Conservation (phyloP, 2,797 vertebrate genomes). For the Ciconia nigra region DNA sequence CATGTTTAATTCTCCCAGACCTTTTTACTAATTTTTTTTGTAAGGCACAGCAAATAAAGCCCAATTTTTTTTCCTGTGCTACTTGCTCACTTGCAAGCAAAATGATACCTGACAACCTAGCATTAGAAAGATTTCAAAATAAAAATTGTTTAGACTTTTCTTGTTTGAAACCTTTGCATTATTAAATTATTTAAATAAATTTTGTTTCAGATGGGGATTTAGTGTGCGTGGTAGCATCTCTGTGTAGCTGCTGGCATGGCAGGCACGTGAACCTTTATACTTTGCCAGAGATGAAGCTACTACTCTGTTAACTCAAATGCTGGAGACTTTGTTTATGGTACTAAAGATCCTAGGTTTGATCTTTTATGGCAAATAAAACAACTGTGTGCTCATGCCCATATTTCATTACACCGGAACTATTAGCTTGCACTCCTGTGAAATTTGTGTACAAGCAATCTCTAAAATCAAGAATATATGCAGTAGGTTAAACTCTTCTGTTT, state of each 20-base stretch:
- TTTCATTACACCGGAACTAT: not conserved
- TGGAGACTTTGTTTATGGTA: not conserved
- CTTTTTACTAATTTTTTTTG: not conserved
- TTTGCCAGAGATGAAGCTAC: not conserved
- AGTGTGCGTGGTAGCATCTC: not conserved
- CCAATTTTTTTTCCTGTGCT: not conserved
- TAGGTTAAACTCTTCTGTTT: not conserved
- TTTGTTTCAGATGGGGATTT: not conserved
- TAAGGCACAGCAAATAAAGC: not conserved
- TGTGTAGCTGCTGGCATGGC: not conserved
- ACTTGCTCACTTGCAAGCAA: not conserved
- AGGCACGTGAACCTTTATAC: not conserved
- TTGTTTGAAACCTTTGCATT: not conserved
- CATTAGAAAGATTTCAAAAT: not conserved
- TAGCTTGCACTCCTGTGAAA: not conserved
- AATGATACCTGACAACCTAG: not conserved
- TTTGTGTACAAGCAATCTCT: not conserved
- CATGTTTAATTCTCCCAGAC: not conserved
- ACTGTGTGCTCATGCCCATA: not conserved
- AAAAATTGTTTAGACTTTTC: not conserved
- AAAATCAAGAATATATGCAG: not conserved
- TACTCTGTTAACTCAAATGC: not conserved
- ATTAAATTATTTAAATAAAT: not conserved
- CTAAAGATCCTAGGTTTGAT: not conserved
- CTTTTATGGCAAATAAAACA: not conserved